Evolutionary conservation across 1,140 invertebrate species (phyloP), one percentile per base, ranked within the genome.

Genomic region (Tetramorium parvispinum): DNA sequence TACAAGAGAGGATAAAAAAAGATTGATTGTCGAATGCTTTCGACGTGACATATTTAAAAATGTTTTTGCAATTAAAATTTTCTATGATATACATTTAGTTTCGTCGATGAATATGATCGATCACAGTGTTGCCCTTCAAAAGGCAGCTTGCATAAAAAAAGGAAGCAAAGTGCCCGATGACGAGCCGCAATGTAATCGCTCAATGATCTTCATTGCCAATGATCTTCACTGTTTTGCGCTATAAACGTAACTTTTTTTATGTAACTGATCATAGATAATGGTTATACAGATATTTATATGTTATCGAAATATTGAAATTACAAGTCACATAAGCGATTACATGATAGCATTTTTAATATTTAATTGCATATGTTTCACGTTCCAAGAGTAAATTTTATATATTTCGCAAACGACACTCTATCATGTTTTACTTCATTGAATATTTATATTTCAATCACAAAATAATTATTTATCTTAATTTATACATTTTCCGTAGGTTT

Each of bases 151-250:
- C 93, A 85, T 88, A 87, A 37, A 85, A 63, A 85, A 89, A 78
- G 37, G 1, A 89, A 93, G 93, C 94, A 88, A 93, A 93, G 92
- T 94, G 93, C 94, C 94, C 87, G 51, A 92, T 94, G 93, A 94
- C 86, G 93, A 93, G 93, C 93, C 91, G 91, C 91, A 92, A 83
- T 91, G 92, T 94, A 91, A 88, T 73, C 90, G 85, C 76, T 46
- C n/a, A 53, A 43, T 32, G 32, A 40, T 43, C n/a, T 79, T 40
- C 55, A 7, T 27, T 70, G 13, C 10, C 51, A 10, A 37, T 32
- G 27, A 32, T 32, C 27, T 32, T 32, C 51, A 43, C 4, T 71
- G 18, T 53, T 46, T 68, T 21, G 24, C 21, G 55, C 32, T 40
- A 43, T 27, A 73, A 40, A 40, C 24, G 7, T 40, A 53, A 71